Conservation (phyloP, 2,888 invertebrate species). For the Galeruca laticollis region DNA sequence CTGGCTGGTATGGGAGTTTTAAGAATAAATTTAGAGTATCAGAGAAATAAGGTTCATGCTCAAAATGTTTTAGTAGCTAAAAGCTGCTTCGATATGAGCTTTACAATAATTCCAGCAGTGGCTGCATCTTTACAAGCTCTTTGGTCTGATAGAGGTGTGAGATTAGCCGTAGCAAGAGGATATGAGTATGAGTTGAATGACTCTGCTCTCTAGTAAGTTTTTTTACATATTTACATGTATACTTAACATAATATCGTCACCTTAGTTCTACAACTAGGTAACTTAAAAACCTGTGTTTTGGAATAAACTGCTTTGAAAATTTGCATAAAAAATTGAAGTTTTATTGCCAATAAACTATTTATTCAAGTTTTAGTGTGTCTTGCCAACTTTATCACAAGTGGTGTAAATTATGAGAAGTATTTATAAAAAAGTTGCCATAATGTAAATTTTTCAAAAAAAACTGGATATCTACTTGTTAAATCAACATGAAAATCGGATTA, state of each 20-base stretch:
- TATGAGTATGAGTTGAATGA: conserved; percentile 78
- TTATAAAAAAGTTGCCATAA: too few species aligned
- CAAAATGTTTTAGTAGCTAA: conserved; percentile 68
- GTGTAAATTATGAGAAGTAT: too few species aligned
- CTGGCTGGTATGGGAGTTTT: conserved; percentile 75
- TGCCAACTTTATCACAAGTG: too few species aligned
- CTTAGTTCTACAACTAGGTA: too few species aligned
- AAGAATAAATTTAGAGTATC: conserved; percentile 72
- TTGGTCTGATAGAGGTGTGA: conserved; percentile 75
- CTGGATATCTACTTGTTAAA: too few species aligned
- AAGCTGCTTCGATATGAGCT: conserved; percentile 71
- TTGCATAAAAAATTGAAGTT: too few species aligned
- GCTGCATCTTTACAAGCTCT: conserved; percentile 70
- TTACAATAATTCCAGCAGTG: conserved; percentile 69
- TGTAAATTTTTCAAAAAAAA: too few species aligned
- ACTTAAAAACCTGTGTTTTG: too few species aligned
- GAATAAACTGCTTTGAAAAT: too few species aligned
- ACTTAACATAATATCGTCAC: background rate
- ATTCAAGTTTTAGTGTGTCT: too few species aligned
- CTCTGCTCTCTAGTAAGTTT: conserved; percentile 74
- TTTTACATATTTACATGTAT: background rate
- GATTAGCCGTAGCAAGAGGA: conserved; percentile 74
- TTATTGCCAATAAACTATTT: background rate
- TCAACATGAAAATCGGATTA: too few species aligned
- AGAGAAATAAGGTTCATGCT: conserved; percentile 71